Percentiles rank a stretch among this genome's conserved stretches.
Conservation (phyloP, 2,797 vertebrate species). For the Takifugu rubripes region DNA sequence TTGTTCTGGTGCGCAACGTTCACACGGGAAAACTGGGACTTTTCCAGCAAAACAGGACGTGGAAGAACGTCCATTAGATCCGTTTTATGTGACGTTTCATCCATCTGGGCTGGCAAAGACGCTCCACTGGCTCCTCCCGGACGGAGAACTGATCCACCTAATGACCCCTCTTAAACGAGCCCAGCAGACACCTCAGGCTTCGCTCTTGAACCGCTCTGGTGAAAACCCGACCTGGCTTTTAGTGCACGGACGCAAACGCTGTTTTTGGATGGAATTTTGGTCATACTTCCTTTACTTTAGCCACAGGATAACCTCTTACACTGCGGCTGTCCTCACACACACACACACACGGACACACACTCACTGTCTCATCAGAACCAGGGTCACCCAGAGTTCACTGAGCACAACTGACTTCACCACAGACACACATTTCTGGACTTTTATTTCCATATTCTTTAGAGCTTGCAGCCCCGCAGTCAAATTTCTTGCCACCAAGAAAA, state of each 20-base stretch:
- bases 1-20: too few species aligned
- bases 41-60: too few species aligned
- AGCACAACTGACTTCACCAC: conserved; percentile 34
- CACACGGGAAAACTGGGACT: too few species aligned
- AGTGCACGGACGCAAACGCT: background rate
- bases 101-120: conserved; percentile 28
- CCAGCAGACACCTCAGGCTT: conserved; percentile 30
- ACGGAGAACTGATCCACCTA: conserved; percentile 55
- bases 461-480: conserved; percentile 48
- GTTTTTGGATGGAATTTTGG: conserved; percentile 33
- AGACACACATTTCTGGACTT: conserved; percentile 34
- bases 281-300: conserved; percentile 63
- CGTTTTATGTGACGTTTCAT: background rate
- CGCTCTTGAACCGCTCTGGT: background rate
- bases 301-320: conserved; percentile 59
- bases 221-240: background rate
- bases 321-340: conserved; percentile 44
- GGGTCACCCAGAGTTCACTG: conserved; percentile 64
- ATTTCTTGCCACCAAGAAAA: conserved; percentile 51
- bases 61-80: too few species aligned
- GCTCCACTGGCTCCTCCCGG: conserved; percentile 43
- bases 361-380: conserved; percentile 54
- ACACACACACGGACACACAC: conserved; percentile 47
- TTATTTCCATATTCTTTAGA: conserved; percentile 51
- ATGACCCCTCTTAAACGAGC: conserved; percentile 62